These are phyloP conservation scores for Amblyjoppa proteus DNA, from an alignment of 2,888 invertebrate species.

Conservation along the genomic window DNA sequence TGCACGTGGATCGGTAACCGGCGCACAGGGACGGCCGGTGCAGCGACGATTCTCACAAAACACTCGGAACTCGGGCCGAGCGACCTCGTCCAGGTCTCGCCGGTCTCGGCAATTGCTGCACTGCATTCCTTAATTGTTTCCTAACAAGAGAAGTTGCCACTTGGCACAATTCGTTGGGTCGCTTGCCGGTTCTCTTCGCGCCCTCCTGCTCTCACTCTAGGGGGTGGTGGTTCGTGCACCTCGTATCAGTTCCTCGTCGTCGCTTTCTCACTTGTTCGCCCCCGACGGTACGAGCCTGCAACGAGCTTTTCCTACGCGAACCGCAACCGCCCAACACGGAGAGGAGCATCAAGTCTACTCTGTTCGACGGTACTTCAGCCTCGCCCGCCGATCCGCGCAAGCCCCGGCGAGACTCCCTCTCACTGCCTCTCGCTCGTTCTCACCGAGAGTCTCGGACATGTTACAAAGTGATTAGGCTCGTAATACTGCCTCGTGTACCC, in stretches of 20 bases:
- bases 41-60: slow-evolving; percentile 13
- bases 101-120: slow-evolving; percentile 74
- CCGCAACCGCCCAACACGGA: slow-evolving; percentile 42
- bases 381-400: slow-evolving; percentile 30
- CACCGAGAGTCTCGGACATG: slow-evolving; percentile 72
- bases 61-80: neutral
- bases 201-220: slow-evolving; percentile 1
- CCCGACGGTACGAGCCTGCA: neutral
- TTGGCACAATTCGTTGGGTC: slow-evolving; percentile 66
- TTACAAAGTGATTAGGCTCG: slow-evolving; percentile 82
- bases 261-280: neutral
- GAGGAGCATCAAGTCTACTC: slow-evolving; percentile 30
- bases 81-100: slow-evolving; percentile 6
- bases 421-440: slow-evolving; percentile 52
- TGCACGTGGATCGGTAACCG: neutral
- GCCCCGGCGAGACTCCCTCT: slow-evolving; percentile 30
- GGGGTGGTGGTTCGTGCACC: neutral
- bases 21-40: neutral
- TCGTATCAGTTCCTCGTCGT: slow-evolving; percentile 41
- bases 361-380: slow-evolving; percentile 38
- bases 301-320: slow-evolving; percentile 34
- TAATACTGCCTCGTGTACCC: slow-evolving; percentile 76
- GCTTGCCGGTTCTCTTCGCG: neutral
- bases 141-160: slow-evolving; percentile 82
- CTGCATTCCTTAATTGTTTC: slow-evolving; percentile 83